Percentiles rank a stretch among this genome's conserved stretches.
Conservation (phyloP, 2,888 invertebrate species). For the Drosophila hawaiiensis region DNA sequence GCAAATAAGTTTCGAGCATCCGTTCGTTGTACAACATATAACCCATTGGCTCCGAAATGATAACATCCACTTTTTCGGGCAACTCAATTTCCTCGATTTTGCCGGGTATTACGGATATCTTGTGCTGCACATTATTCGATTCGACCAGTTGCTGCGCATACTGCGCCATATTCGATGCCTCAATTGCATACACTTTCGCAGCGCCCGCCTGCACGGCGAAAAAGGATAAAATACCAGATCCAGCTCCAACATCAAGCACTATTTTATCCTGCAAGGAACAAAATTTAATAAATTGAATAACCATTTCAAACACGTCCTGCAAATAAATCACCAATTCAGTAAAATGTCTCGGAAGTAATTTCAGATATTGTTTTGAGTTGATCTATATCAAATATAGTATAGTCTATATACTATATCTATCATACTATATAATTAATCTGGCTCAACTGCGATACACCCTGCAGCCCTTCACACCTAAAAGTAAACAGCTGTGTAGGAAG, state of each 20-base stretch:
- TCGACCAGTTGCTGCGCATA: slow-evolving; percentile 96
- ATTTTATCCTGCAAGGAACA: slow-evolving; percentile 92
- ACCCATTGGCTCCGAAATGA: slow-evolving; percentile 99
- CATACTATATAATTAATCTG: background rate
- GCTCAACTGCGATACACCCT: background rate
- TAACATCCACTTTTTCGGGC: slow-evolving; percentile 97
- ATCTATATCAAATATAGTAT: background rate
- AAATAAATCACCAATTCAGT: background rate
- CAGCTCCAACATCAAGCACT: slow-evolving; percentile 98
- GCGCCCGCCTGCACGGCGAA: slow-evolving; percentile 99
- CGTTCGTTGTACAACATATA: slow-evolving; percentile 99
- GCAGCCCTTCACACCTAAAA: background rate
- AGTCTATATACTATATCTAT: too few relatives aligned
- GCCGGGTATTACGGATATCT: slow-evolving; percentile 96
- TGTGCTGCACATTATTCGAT: slow-evolving; percentile 94
- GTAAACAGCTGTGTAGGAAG: background rate
- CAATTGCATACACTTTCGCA: slow-evolving; percentile 98
- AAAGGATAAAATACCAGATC: slow-evolving; percentile 99
- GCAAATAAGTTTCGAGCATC: slow-evolving; percentile 99
- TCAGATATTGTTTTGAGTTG: background rate
- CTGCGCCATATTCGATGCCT: slow-evolving; percentile 99
- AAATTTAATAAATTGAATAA: slow-evolving; percentile 28
- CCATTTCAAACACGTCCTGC: background rate
- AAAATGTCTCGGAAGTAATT: background rate
- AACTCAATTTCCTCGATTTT: slow-evolving; percentile 99